Evolutionary conservation across 2,888 invertebrate genomes (phyloP).

Genomic region (Seira ritae): DNA sequence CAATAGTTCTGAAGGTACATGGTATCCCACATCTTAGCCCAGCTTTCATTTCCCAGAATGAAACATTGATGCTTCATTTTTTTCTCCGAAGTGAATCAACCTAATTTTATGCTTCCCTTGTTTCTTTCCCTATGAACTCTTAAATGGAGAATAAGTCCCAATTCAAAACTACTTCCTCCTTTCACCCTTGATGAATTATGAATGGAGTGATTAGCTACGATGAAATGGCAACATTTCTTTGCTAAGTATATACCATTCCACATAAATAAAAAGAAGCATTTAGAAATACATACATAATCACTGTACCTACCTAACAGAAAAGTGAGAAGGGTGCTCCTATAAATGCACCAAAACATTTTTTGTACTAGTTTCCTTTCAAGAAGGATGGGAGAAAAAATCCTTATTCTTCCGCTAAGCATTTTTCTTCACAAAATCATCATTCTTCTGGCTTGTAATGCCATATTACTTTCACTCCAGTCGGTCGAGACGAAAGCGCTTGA

Average conservation of each 20-base stretch:
- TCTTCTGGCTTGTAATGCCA: constrained; percentile 9
- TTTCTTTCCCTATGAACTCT: background rate
- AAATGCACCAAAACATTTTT: too few species aligned
- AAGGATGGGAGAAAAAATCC: too few species aligned
- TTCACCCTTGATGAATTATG: constrained; percentile 36
- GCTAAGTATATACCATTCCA: background rate
- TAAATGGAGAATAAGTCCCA: background rate
- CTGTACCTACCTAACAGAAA: background rate
- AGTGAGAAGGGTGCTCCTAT: background rate
- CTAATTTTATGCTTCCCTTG: constrained; percentile 41
- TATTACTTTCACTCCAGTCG: constrained; percentile 43
- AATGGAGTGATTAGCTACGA: constrained; percentile 40
- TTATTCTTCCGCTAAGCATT: too few species aligned
- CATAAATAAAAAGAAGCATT: too few species aligned
- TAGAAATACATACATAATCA: too few species aligned
- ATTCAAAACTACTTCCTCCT: background rate
- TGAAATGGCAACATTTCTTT: constrained; percentile 14
- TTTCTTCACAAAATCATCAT: constrained; percentile 21
- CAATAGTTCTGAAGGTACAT: too few species aligned
- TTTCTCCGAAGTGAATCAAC: too few species aligned
- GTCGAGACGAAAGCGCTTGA: constrained; percentile 13
- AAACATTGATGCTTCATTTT: too few species aligned
- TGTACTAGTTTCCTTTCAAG: background rate
- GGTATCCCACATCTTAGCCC: too few species aligned
- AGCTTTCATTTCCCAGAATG: too few species aligned